Evolutionary conservation across 2,797 vertebrate genomes (phyloP).

Genomic region (Fistularia commersonii): DNA sequence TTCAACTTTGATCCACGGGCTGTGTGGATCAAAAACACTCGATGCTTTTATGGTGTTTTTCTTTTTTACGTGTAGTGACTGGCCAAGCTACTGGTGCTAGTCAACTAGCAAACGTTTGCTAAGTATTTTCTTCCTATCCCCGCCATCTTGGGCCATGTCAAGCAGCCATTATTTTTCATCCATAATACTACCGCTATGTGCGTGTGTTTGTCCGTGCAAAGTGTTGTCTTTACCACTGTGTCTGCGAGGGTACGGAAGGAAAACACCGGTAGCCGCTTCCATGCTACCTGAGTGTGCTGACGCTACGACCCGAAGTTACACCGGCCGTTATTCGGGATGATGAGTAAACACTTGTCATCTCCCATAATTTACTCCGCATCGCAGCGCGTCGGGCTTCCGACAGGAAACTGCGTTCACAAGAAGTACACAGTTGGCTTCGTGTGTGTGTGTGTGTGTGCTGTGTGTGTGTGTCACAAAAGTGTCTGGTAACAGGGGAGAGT

Average conservation of each 20-base stretch:
- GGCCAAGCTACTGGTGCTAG: constrained; percentile 44
- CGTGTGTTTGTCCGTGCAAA: background rate
- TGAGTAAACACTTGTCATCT: too few relatives aligned
- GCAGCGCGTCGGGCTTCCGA: too few relatives aligned
- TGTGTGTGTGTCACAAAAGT: too few relatives aligned
- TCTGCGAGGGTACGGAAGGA: background rate
- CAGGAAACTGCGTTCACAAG: too few relatives aligned
- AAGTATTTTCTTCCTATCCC: constrained; percentile 72
- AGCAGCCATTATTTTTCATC: constrained; percentile 77
- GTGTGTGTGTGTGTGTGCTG: too few relatives aligned
- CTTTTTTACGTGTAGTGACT: constrained; percentile 24
- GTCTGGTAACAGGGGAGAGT: too few relatives aligned
- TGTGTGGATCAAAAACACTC: constrained; percentile 12
- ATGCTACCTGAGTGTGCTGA: too few relatives aligned
- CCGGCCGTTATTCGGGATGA: too few relatives aligned
- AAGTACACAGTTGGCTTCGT: too few relatives aligned
- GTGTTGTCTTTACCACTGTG: background rate
- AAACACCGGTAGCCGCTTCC: constrained; percentile 12
- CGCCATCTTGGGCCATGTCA: constrained; percentile 86
- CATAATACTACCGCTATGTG: background rate
- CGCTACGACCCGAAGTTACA: too few relatives aligned
- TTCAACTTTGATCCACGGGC: constrained; percentile 5
- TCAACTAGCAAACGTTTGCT: constrained; percentile 47
- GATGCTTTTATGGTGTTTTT: constrained; percentile 5
- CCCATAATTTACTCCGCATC: too few relatives aligned